Conservation (phyloP, 2,888 invertebrate genomes). For the Drosophila rellima region DNA sequence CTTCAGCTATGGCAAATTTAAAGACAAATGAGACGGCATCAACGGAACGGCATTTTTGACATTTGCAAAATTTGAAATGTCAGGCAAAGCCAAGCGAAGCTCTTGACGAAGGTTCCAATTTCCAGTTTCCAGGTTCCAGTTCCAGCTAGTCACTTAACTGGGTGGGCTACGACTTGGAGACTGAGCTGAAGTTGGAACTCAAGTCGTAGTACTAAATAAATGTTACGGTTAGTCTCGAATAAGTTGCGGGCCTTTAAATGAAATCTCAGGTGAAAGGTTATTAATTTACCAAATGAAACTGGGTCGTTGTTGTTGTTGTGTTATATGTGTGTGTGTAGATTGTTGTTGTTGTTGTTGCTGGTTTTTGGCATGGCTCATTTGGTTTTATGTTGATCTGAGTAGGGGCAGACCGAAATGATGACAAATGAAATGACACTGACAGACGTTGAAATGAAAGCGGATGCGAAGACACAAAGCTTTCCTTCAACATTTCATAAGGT, state of each 20-base stretch:
- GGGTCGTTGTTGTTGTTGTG: constrained; percentile 41
- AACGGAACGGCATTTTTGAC: constrained; percentile 69
- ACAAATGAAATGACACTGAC: constrained; percentile 48
- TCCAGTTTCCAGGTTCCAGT: background rate
- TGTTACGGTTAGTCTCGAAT: constrained; percentile 52
- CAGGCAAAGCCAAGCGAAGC: constrained; percentile 50
- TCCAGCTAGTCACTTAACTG: constrained; percentile 4
- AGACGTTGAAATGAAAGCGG: constrained; percentile 52
- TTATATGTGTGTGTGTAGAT: constrained; percentile 11
- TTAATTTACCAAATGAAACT: constrained; percentile 73
- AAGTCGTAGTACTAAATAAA: constrained; percentile 35
- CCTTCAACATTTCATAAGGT: constrained; percentile 15
- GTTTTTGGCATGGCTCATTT: constrained; percentile 64
- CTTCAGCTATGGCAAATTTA: constrained; percentile 55
- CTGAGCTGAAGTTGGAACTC: background rate
- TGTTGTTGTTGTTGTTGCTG: constrained; percentile 33
- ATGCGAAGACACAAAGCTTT: constrained; percentile 29
- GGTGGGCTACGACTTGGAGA: constrained; percentile 33
- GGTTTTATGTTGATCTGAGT: constrained; percentile 66
- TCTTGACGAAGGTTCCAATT: constrained; percentile 74
- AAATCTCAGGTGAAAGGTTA: constrained; percentile 81
- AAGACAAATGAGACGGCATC: constrained; percentile 74
- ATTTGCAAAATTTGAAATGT: constrained; percentile 82
- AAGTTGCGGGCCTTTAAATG: constrained; percentile 73
- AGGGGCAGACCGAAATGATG: constrained; percentile 39